Evolutionary conservation across 1,140 invertebrate species (phyloP), one percentile per base, ranked within the genome.

Genomic region (Zaprionus taronus): DNA sequence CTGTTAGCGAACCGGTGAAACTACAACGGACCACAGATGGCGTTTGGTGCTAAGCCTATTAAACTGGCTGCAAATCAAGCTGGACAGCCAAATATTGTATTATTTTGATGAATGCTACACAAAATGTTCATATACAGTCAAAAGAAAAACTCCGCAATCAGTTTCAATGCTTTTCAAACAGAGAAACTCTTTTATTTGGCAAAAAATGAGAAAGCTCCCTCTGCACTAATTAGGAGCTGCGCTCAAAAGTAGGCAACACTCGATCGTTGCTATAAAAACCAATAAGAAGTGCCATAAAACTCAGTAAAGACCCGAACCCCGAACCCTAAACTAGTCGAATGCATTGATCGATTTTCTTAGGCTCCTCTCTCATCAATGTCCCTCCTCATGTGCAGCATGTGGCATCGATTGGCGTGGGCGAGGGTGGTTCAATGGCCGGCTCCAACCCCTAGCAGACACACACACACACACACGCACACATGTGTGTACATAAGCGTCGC

Each of bases 231-330:
- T 55, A 24, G 1, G 44, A 22, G 55, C 56, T 36, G 71, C 47
- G 26, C 76, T 53, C 17, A 67, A 79, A 79, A 82, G 82, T 85
- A 85, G 62, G 76, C 83, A 57, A 55, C 34, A 9, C 15, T 12
- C 12, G 83, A 85, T 85, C 83, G 44, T 56, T 82, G 79, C 75
- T 15, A 86, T 86, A 81, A 75, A 75, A 20, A 1, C 6, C 31
- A 34, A 34, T 11, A 3, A 11, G 31, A 12, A 60, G 14, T 71
- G 69, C 69, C 38, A 71, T 71, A 71, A 71, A 58, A 12, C 1
- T 0, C 17, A 80, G 83, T 67, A 41, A 31, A 67, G 76, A 79
- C 66, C 4, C 47, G 51, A 86, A 79, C 82, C 82, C 79, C 28
- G 6, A n/a, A 24, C 9, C 31, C 9, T 31, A 34, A 3, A 34